Evolutionary conservation across 2,888 invertebrate genomes (phyloP).

Genomic region (Gisinianus flammeolus): DNA sequence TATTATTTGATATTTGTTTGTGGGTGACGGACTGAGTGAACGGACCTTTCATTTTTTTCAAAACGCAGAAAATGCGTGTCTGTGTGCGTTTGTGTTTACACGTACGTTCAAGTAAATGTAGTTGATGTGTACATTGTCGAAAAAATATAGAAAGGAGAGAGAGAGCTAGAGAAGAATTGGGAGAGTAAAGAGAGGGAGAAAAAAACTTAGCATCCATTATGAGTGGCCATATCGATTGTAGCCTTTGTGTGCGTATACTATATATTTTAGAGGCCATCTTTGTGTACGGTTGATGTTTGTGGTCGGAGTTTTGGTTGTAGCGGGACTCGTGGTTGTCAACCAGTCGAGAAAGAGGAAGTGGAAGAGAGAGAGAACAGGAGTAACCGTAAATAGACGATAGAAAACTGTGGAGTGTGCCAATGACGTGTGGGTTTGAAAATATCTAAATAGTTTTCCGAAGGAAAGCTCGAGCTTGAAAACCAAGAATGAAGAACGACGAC

Average conservation of each 20-base stretch:
- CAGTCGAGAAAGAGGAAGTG: neutral
- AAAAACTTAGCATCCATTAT: neutral
- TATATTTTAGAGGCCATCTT: neutral
- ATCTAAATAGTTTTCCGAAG: conserved; percentile 11
- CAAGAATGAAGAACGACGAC: too few species aligned
- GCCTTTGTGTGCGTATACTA: neutral
- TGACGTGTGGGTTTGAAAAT: conserved; percentile 12
- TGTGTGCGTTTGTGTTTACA: too few species aligned
- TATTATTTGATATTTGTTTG: neutral
- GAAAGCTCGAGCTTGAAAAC: neutral
- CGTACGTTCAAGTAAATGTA: neutral
- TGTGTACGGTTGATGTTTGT: conserved; percentile 5
- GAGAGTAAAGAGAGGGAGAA: neutral
- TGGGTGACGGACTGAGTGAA: neutral
- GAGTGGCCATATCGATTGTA: neutral
- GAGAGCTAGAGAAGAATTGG: neutral
- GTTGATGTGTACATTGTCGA: neutral
- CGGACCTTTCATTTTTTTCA: neutral
- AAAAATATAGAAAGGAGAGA: neutral
- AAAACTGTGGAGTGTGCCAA: conserved; percentile 25
- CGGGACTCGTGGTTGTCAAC: neutral
- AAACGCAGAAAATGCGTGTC: neutral
- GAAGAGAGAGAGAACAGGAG: neutral
- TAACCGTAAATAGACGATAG: neutral
- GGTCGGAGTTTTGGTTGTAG: conserved; percentile 2